Evolutionary conservation across 37 sponge, comb jelly and placozoan species (phyloP), one percentile per base, ranked within the genome.

Genomic region (Oscarella lobularis): DNA sequence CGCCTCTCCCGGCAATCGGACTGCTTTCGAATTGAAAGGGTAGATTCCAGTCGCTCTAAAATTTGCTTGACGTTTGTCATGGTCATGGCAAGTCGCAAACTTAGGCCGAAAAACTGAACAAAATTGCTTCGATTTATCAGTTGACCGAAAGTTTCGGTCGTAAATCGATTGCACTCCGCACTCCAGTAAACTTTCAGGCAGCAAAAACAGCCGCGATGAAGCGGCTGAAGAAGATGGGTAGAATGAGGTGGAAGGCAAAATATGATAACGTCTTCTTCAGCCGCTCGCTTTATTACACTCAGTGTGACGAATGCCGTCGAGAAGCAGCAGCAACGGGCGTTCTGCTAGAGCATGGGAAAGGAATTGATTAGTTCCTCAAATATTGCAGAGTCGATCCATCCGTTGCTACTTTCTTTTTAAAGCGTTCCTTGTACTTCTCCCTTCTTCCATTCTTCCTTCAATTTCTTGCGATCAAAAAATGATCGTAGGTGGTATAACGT

Each of bases 191-290:
- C 31, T 38, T 88, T 88, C 0, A 89, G 71, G 1, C 80, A 73
- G 0, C 78, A 74, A 79, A 89, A 89, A 27, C 35, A 9, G 0
- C 80, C 74, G 14, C 76, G 78, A 65, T 89, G 85, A 2, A 89
- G 74, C 1, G 89, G 89, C 66, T 89, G 89, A 20, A 72, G 48
- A 0, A 85, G 6, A 38, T 89, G 89, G 4, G 85, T 85, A 2
- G 86, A 82, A 66, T 89, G 37, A 0, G 85, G 89, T 1, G 86
- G 89, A 5, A 89, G 48, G 40, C 65, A 38, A 68, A 84, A 82
- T 0, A 82, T 2, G 2, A 82, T 72, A 0, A 85, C 76, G 3
- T 60, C 38, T 20, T 37, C n/a, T 31, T 72, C 54, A 0, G 89
- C 85, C 41, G 89, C 89, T 67, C 35, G 36, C 0, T 70, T 29